Evolutionary conservation across 1,140 invertebrate genomes (phyloP).

Genomic region (Drosophila ananassae): DNA sequence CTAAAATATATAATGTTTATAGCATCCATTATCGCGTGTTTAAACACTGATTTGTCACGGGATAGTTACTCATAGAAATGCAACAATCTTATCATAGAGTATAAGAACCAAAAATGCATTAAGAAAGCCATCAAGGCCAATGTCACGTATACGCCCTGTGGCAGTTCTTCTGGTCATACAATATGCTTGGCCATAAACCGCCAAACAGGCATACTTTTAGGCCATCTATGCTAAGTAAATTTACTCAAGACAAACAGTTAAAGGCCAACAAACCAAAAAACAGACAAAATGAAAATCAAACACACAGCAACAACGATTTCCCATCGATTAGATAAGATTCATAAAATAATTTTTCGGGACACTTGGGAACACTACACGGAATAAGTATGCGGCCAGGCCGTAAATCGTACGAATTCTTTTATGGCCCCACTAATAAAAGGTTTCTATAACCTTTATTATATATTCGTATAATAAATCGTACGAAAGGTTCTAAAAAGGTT

Average conservation of each 20-base stretch:
- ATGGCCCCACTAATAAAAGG: conserved; percentile 22
- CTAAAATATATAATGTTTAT: no score
- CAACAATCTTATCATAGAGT: conserved; percentile 1
- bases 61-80: not conserved
- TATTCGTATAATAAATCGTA: no score
- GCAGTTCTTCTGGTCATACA: conserved; percentile 21
- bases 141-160: conserved; percentile 42
- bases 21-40: not conserved
- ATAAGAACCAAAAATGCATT: not conserved
- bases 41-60: not conserved
- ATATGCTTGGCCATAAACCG: conserved; percentile 4
- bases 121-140: conserved; percentile 10
- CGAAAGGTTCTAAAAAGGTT: not conserved
- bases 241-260: conserved; percentile 35
- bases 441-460: no score
- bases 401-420: conserved; percentile 15
- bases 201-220: conserved; percentile 70
- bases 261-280: conserved; percentile 1
- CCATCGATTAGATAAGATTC: conserved; percentile 61
- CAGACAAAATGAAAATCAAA: conserved; percentile 22
- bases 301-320: conserved; percentile 12
- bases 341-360: conserved; percentile 35
- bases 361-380: conserved; percentile 10
- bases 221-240: conserved; percentile 61
- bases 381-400: conserved; percentile 14